A percentile compares a stretch with the other conserved stretches of the same genome.
phyloP scores from a whole-genome alignment of 2,797 vertebrate genomes.

The Tenualosa thibaudeaui region DNA sequence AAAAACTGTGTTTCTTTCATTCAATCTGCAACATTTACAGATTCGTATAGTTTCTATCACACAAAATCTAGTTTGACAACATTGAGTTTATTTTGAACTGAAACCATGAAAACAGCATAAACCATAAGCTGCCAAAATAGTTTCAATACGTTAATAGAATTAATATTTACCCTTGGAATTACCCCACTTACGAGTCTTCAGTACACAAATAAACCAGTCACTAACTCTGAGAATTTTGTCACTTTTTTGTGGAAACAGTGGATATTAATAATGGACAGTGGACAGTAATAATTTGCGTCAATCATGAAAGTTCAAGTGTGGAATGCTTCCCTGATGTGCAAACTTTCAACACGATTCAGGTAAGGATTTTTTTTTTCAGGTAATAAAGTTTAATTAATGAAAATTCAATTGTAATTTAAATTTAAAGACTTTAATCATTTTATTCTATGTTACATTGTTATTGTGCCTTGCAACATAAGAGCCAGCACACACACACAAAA shows the following conservation, averaged over 20 bases:
- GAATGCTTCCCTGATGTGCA: not conserved
- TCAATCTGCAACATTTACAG: not conserved
- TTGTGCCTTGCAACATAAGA: slow-evolving; percentile 18
- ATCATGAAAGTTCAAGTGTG: not conserved
- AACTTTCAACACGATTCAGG: not conserved
- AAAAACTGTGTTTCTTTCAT: not conserved
- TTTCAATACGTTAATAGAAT: not conserved
- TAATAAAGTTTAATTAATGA: not conserved
- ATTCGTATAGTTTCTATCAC: not conserved
- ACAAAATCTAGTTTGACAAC: not conserved
- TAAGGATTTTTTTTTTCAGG: not conserved
- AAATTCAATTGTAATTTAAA: not conserved
- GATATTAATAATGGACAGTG: too few relatives aligned
- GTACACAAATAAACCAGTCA: not conserved
- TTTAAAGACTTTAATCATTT: slow-evolving; percentile 20
- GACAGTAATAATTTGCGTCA: too few relatives aligned
- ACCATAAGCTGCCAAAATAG: not conserved
- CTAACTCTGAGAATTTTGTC: not conserved
- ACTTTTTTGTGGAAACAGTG: too few relatives aligned
- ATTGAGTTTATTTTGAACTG: not conserved
- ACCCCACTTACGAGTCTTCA: not conserved
- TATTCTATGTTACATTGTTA: slow-evolving; percentile 32
- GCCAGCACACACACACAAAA: not conserved
- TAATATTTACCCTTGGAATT: not conserved
- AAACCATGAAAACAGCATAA: not conserved